Base-by-base conservation (phyloP, 2,888 invertebrate species). In the Caenorhabditis japonica region DNA sequence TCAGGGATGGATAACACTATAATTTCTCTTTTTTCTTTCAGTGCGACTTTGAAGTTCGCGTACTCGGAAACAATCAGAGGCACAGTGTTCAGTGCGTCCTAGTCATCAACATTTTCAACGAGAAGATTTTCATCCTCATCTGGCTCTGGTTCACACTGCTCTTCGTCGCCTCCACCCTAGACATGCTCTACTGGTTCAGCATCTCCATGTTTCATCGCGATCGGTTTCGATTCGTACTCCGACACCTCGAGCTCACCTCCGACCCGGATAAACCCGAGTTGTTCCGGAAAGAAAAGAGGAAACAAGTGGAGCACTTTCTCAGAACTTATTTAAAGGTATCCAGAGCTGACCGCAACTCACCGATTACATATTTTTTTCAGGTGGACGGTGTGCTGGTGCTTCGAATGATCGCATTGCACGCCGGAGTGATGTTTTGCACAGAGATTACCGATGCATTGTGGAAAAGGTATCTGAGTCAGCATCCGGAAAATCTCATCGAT, bases 361-460 rank as follows among this genome's bases (percentile, higher is more conserved):
- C 12, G 15, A 38, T 43, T 17, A 15, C 13, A 49, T 52, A 3
- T 46, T 13, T 21, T 4, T 13, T 81, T 51, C 34, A 85, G 85
- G 83, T 86, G 17, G 87, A 87, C 71, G 87, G 87, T 4, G 87
- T 87, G 7, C 68, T 87, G 25, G 84, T 87, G 3, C 76, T 87
- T 10, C 76, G 87, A 25, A 87, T 87, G 87, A 83, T 87, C 33
- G 87, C 87, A 1, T 77, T 87, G 15, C 87, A 87, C 59, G 87
- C 87, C 10, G 87, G 87, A 0, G 86, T 87, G 25, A 87, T 87
- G 87, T 86, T 85, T 71, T 87, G 87, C 55, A 87, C 87, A 10
- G 87, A 86, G 58, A 85, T 87, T 27, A 86, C 85, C 10, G 87
- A 87, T 60, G 86, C 86, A 8, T 56, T 87, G 23, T 87, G 87